A percentile compares a stretch with the other conserved stretches of the same genome.
Evolutionary conservation across 2,797 vertebrate genomes (phyloP).

Genomic region (Adrianichthys oophorus): DNA sequence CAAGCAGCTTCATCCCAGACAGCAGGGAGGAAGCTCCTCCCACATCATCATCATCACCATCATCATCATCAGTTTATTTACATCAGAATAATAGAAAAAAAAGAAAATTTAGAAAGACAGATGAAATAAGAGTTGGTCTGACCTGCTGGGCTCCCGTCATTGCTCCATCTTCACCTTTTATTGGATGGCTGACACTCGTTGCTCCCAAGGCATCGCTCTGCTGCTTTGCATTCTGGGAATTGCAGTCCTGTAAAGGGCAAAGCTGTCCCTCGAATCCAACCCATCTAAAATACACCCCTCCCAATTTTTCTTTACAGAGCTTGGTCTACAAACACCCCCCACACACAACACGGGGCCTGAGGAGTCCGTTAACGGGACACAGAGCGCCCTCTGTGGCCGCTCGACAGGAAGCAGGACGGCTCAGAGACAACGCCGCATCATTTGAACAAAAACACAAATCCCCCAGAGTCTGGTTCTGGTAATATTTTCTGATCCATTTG

Average conservation of each 20-base stretch:
- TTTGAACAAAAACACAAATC: slow-evolving; percentile 66
- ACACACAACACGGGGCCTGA: slow-evolving; percentile 40
- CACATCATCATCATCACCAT: slow-evolving; percentile 59
- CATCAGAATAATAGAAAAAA: slow-evolving; percentile 77
- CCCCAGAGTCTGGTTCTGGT: slow-evolving; percentile 69
- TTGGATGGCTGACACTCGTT: slow-evolving; percentile 85
- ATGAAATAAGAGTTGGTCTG: slow-evolving; percentile 99
- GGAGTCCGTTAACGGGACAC: slow-evolving; percentile 64
- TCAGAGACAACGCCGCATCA: slow-evolving; percentile 71
- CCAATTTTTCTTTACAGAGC: slow-evolving; percentile 48
- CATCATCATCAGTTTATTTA: slow-evolving; percentile 80
- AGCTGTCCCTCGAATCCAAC: slow-evolving; percentile 93
- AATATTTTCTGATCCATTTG: slow-evolving; percentile 63
- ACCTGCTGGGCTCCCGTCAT: slow-evolving; percentile 97
- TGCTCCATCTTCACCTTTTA: slow-evolving; percentile 92
- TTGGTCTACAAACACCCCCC: slow-evolving; percentile 58
- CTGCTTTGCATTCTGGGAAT: slow-evolving; percentile 77
- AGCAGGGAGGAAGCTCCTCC: slow-evolving; percentile 72
- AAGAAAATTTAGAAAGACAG: slow-evolving; percentile 81
- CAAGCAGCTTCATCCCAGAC: slow-evolving; percentile 75
- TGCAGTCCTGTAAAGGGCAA: slow-evolving; percentile 99
- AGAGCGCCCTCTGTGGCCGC: slow-evolving; percentile 63
- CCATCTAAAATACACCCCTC: slow-evolving; percentile 71
- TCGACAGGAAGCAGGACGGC: slow-evolving; percentile 71
- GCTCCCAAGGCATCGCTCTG: slow-evolving; percentile 80